Base-by-base conservation (phyloP, 35 echinoderm and acorn worm species). In the Nesometra sesokonis region DNA sequence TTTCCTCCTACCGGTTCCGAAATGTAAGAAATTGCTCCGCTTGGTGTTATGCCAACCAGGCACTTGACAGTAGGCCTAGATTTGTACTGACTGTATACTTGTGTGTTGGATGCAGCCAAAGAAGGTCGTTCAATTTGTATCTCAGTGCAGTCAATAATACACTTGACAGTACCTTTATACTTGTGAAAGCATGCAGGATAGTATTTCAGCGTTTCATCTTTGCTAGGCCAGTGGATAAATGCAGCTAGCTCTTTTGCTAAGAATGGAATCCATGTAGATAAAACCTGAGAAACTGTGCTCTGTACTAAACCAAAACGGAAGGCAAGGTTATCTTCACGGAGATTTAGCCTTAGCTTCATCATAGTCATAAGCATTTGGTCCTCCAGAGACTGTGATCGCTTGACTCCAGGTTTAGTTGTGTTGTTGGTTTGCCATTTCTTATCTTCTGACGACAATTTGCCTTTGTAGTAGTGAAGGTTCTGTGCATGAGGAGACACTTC, bases 111-210 rank as follows among this genome's bases (percentile, higher is more conserved):
- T 35, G 29, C n/a, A 13, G 84, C 90, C 40, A 90, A 34, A 9
- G 88, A 92, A 30, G 90, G 90, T 35, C 90, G 27, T 3, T 92
- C 57, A 34, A 96, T 92, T 46, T 89, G 83, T 0, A 96, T 87
- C 38, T 95, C 93, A 7, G 89, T 95, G 86, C 93, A 95, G 29
- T 95, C 83, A 82, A 95, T 95, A 76, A 91, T 96, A 19, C 90
- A 91, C 29, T 90, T 47, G 32, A 96, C 93, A 89, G 38, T 78
- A 31, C 89, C 89, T 23, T 87, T 35, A 84, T 92, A 96, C 34
- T 89, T 90, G 11, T 88, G 34, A 35, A 96, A 96, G 34, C 87
- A 96, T 29, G 30, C 30, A 15, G 93, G 93, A 76, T 92, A 92
- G 77, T 92, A 96, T 76, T 85, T 83, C 0, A 21, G 37, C 0